phyloP scores from a whole-genome alignment of 1,140 invertebrate genomes.

The Hypsibius dujardini region DNA sequence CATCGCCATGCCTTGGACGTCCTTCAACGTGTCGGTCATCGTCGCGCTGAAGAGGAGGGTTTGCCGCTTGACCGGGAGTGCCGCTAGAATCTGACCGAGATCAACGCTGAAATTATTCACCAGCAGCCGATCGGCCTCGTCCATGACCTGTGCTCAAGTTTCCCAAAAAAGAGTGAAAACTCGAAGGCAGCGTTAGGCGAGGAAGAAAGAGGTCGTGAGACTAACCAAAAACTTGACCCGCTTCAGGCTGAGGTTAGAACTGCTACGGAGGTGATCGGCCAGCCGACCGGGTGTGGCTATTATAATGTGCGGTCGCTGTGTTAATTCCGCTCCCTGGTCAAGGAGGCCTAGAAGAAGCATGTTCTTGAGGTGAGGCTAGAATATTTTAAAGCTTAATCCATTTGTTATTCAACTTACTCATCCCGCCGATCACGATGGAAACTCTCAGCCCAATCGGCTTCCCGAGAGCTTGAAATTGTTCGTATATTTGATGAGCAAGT shows the following conservation, averaged over 20 bases:
- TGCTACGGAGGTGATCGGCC: constrained; percentile 76
- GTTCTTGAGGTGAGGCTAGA: neutral
- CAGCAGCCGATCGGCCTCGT: constrained; percentile 82
- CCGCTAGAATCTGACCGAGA: constrained; percentile 83
- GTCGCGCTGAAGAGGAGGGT: constrained; percentile 89
- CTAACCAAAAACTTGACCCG: constrained; percentile 64
- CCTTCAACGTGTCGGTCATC: constrained; percentile 95
- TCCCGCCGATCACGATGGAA: constrained; percentile 71
- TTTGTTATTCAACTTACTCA: constrained; percentile 43
- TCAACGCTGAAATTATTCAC: constrained; percentile 93
- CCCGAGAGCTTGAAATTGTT: constrained; percentile 66
- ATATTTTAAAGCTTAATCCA: neutral
- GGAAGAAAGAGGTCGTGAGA: constrained; percentile 30
- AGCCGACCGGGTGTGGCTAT: constrained; percentile 77
- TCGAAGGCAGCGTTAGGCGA: neutral
- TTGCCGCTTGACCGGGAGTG: constrained; percentile 64
- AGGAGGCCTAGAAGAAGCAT: constrained; percentile 55
- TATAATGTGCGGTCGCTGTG: constrained; percentile 85
- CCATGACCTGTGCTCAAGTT: constrained; percentile 51
- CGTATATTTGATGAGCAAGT: constrained; percentile 53
- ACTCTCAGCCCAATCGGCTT: constrained; percentile 86
- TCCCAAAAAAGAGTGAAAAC: constrained; percentile 9
- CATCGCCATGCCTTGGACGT: constrained; percentile 81
- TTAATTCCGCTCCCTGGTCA: constrained; percentile 65
- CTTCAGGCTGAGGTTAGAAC: constrained; percentile 76